phyloP scores from a whole-genome alignment of 2,888 invertebrate genomes.

The Dryadula phaetusa region DNA sequence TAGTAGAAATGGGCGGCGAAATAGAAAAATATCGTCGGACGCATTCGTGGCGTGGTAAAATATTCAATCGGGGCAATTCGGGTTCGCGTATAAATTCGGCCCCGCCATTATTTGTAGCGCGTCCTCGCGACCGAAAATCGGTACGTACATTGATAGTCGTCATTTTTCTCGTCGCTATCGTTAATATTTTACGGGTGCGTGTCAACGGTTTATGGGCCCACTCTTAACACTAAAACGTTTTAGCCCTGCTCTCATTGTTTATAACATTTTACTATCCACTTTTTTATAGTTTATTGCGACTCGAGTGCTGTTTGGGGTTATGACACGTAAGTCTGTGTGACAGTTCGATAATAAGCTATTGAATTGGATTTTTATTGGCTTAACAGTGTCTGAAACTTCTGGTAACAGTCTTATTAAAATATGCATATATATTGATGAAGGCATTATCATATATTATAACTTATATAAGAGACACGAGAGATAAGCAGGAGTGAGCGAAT shows the following conservation, averaged over 20 bases:
- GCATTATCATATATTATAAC: no score
- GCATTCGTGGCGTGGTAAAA: conserved; percentile 82
- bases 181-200: conserved; percentile 84
- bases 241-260: conserved; percentile 82
- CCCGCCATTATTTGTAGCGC: conserved; percentile 81
- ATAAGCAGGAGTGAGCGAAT: no score
- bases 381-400: conserved; percentile 56
- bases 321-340: conserved; percentile 69
- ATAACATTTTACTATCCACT: conserved; percentile 82
- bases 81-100: conserved; percentile 81
- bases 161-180: conserved; percentile 82
- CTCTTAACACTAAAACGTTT: conserved; percentile 84
- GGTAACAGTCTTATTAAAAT: neutral
- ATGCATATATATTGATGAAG: neutral
- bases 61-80: conserved; percentile 84
- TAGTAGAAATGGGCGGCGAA: conserved; percentile 81
- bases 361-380: conserved; percentile 73
- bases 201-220: conserved; percentile 82
- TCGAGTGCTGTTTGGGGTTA: conserved; percentile 72
- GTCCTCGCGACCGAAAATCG: conserved; percentile 81
- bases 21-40: conserved; percentile 82
- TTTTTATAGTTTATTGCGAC: conserved; percentile 79
- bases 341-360: conserved; percentile 69
- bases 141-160: conserved; percentile 81
- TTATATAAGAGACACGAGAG: neutral